Evolutionary conservation across 2,113 vertebrate species (phyloP), one percentile per base, ranked within the genome.

Genomic region (Callaeas wilsoni): DNA sequence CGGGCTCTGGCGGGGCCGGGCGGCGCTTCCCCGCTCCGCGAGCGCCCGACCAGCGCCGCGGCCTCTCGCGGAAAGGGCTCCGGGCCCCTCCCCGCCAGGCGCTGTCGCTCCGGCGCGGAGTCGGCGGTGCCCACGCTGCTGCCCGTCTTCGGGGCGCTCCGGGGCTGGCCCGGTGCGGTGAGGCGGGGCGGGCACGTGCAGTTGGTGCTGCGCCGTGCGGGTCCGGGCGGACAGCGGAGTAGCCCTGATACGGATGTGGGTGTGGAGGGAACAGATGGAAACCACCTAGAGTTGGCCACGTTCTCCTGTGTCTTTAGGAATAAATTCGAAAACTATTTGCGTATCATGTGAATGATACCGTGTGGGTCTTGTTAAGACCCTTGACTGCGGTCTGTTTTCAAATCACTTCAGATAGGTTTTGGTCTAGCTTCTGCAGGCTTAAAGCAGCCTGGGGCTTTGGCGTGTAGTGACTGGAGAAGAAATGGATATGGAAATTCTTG

Each of bases 321-420:
- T 41, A 41, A 9, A 77, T 56, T 15, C 27, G 21, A 23, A 64
- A 84, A 3, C 25, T 83, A 0, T 27, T 63, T 29, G n/a, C 4
- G 0, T 22, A 0, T 69, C 6, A 0, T 7, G 35, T 30, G 42
- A 9, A 2, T 29, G 47, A 30, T 16, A 2, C 0, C 4, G 8
- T 57, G 49, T 23, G 18, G 16, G 3, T 8, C 13, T 60, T 46
- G 35, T 32, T 30, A 7, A 35, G 29, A 70, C 6, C 52, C 5
- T 52, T 27, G 57, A 6, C 46, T 21, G 60, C 50, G 12, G 3
- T 29, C 30, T n/a, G 13, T 52, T 76, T 57, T 44, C 37, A 30
- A 0, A 19, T 39, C 9, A 4, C 35, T 78, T 75, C 4, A 13
- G 1, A 1, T 13, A 17, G 5, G 22, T 37, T 68, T 55, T 65